Evolutionary conservation across 2,888 invertebrate genomes (phyloP).

Genomic region (Chrysolina haemoptera): DNA sequence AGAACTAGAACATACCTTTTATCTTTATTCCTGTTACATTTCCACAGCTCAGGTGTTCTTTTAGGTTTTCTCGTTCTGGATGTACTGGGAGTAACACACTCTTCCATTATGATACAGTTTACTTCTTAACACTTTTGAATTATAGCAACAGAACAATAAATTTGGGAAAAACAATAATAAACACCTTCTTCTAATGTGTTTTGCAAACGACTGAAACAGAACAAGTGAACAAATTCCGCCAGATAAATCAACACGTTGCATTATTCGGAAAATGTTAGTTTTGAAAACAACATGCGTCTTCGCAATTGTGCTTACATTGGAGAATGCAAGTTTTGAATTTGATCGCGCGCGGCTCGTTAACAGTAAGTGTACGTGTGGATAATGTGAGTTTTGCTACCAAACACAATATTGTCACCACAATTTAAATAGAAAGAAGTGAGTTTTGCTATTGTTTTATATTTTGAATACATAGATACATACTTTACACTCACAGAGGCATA

Average conservation of each 20-base stretch:
- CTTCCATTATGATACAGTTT: background rate
- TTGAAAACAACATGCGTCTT: background rate
- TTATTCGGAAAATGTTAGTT: background rate
- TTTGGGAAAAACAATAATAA: too few species aligned
- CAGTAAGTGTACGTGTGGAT: background rate
- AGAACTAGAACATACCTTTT: too few species aligned
- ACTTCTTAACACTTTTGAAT: too few species aligned
- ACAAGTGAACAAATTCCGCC: background rate
- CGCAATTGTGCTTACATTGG: background rate
- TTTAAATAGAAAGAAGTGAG: too few species aligned
- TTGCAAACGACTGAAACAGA: constrained; percentile 1
- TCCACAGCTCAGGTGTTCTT: too few species aligned
- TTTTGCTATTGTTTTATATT: background rate
- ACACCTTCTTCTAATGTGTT: background rate
- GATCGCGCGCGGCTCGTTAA: background rate
- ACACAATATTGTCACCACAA: too few species aligned
- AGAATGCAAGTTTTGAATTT: background rate
- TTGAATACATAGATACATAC: background rate
- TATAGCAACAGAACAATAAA: too few species aligned
- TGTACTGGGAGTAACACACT: too few species aligned
- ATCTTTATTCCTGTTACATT: too few species aligned
- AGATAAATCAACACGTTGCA: background rate
- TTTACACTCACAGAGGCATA: too few species aligned
- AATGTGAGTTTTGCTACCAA: too few species aligned
- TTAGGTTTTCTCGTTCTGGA: too few species aligned